Evolutionary conservation across 1,140 invertebrate species (phyloP), one percentile per base, ranked within the genome.

Genomic region (Bombus haemorrhoidalis): DNA sequence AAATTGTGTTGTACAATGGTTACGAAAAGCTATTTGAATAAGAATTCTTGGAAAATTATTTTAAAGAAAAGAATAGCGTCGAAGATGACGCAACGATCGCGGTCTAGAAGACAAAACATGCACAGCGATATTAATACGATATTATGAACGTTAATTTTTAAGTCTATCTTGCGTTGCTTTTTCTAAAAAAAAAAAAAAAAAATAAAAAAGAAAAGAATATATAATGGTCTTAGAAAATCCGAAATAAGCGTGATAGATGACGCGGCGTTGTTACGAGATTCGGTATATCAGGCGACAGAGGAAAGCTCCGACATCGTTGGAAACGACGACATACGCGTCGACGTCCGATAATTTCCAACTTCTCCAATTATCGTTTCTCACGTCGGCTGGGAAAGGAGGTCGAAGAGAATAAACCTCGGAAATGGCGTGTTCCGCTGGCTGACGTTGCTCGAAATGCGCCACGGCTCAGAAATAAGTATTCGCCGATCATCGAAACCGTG

Each of bases 351-450:
- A 89, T 90, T 90, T 69, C 85, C 66, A 89, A 89, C 89, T 90
- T 90, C 88, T 90, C 89, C 89, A 89, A 90, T 89, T 90, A 90
- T 89, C 88, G 81, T 89, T 74, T 86, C 71, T 80, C 71, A 64
- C 69, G 81, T 64, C 25, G 81, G 41, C 69, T 47, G 34, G 37
- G 77, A 89, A 88, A 88, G 81, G 81, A 88, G 81, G 81, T 88
- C 87, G 82, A 88, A 81, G 86, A 85, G 87, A 88, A 81, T 80
- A 73, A 85, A 85, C 82, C 73, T n/a, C 47, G 59, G 82, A 75
- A 87, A 83, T 69, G 81, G 77, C 77, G 77, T 72, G 43, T 76
- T 64, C 80, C 81, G 73, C 22, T 53, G 71, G 57, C 86, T 88
- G 87, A 88, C 86, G 87, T 76, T 64, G 87, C 86, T 64, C 81